Evolutionary conservation across 2,113 vertebrate species (phyloP).

Genomic region (Prietella phreatophila): DNA sequence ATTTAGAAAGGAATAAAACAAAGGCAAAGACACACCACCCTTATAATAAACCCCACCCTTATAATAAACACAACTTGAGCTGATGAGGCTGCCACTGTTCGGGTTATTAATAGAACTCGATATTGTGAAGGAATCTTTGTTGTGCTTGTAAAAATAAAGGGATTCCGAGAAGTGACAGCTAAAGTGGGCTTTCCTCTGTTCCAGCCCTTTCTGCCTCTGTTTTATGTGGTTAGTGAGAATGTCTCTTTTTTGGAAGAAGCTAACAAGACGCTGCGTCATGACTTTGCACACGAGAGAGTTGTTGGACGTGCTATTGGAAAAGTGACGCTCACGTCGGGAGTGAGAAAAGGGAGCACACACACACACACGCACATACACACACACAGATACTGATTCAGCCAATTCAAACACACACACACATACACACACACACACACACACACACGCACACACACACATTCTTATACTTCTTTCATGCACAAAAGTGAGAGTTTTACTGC

Average conservation of each 20-base stretch:
- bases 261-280: conserved; percentile 58
- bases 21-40: background rate
- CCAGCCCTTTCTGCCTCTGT: conserved; percentile 59
- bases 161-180: conserved; percentile 69
- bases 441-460: conserved; percentile 3
- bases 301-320: conserved; percentile 66
- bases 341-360: conserved; percentile 45
- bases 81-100: conserved; percentile 45
- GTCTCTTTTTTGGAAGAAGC: conserved; percentile 62
- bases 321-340: conserved; percentile 57
- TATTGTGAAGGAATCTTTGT: conserved; percentile 69
- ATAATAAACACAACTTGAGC: conserved; percentile 37
- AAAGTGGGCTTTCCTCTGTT: conserved; percentile 52
- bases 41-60: background rate
- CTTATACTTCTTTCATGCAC: conserved; percentile 9
- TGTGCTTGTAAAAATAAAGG: conserved; percentile 69
- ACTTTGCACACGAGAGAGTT: conserved; percentile 60
- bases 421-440: background rate
- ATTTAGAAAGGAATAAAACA: background rate
- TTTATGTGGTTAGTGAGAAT: conserved; percentile 69
- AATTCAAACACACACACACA: conserved; percentile 28
- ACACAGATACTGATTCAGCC: background rate
- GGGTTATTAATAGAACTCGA: conserved; percentile 71
- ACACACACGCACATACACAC: conserved; percentile 12
- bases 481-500: conserved; percentile 4